phyloP scores from a whole-genome alignment of 2,888 invertebrate species.

The Synergus umbraculus region DNA sequence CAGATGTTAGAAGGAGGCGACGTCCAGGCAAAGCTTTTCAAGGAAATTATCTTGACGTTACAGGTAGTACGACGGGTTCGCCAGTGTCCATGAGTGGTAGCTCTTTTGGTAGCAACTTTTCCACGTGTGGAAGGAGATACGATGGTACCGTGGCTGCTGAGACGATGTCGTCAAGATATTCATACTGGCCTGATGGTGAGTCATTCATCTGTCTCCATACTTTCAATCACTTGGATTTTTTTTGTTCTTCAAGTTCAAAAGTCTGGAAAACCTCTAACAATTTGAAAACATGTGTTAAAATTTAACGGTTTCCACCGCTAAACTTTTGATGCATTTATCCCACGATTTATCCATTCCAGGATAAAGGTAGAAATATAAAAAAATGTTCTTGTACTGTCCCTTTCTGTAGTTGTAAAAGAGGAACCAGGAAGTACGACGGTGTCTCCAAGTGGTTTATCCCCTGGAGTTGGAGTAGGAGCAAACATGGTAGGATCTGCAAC shows the following conservation, averaged over 20 bases:
- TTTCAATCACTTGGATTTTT: background rate
- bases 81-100: conserved; percentile 65
- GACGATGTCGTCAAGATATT: conserved; percentile 66
- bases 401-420: conserved; percentile 71
- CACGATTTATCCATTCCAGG: too few species aligned
- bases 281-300: background rate
- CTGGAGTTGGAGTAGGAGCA: conserved; percentile 65
- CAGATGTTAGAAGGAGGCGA: conserved; percentile 51
- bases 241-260: background rate
- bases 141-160: conserved; percentile 62
- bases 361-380: too few species aligned
- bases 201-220: background rate
- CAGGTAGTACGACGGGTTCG: conserved; percentile 68
- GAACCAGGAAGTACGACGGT: conserved; percentile 71
- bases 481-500: conserved; percentile 69
- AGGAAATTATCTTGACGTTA: conserved; percentile 76
- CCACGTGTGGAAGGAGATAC: conserved; percentile 69
- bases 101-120: conserved; percentile 69
- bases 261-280: background rate
- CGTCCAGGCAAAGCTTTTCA: conserved; percentile 70
- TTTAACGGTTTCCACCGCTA: too few species aligned
- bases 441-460: conserved; percentile 63
- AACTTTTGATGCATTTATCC: too few species aligned
- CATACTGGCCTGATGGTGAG: conserved; percentile 73
- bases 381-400: background rate